These are phyloP conservation scores for Polydrusus cervinus DNA, from an alignment of 2,888 invertebrate genomes.

Conservation along the genomic window DNA sequence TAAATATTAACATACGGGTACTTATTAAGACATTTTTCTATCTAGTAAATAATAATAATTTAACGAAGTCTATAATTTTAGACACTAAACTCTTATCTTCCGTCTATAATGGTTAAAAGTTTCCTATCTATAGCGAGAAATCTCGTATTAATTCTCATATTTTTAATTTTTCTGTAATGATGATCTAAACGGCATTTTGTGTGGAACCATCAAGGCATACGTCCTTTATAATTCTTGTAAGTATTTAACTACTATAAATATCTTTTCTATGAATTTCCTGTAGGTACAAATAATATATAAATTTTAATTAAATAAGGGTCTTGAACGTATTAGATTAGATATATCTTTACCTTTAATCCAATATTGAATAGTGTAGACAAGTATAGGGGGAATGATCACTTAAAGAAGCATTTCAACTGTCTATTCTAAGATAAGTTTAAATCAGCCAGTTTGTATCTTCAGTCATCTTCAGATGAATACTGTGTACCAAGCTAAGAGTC, in stretches of 20 bases:
- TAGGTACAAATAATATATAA: background rate
- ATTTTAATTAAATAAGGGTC: slow-evolving; percentile 35
- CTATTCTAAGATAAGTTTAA: no score
- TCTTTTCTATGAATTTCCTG: slow-evolving; percentile 14
- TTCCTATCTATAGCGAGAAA: slow-evolving; percentile 40
- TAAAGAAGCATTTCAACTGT: background rate
- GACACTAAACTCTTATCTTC: slow-evolving; percentile 24
- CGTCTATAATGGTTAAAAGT: slow-evolving; percentile 33
- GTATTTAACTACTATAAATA: slow-evolving; percentile 2
- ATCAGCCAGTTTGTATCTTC: no score
- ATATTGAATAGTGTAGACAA: slow-evolving; percentile 14
- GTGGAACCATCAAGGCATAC: slow-evolving; percentile 13
- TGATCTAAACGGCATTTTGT: slow-evolving; percentile 21
- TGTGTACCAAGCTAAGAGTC: no score
- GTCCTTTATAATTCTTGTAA: slow-evolving; percentile 8
- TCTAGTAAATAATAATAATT: slow-evolving; percentile 12
- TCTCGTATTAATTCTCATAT: slow-evolving; percentile 31
- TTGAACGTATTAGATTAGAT: slow-evolving; percentile 25
- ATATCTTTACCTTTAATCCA: slow-evolving; percentile 30
- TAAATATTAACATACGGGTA: slow-evolving; percentile 9
- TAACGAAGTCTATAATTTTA: slow-evolving; percentile 33
- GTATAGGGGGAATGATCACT: slow-evolving; percentile 19
- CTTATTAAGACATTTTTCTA: slow-evolving; percentile 24
- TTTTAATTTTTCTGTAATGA: slow-evolving; percentile 16
- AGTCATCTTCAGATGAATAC: no score